Evolutionary conservation across 2,113 vertebrate genomes (phyloP).

Genomic region (Dasyprocta punctata): DNA sequence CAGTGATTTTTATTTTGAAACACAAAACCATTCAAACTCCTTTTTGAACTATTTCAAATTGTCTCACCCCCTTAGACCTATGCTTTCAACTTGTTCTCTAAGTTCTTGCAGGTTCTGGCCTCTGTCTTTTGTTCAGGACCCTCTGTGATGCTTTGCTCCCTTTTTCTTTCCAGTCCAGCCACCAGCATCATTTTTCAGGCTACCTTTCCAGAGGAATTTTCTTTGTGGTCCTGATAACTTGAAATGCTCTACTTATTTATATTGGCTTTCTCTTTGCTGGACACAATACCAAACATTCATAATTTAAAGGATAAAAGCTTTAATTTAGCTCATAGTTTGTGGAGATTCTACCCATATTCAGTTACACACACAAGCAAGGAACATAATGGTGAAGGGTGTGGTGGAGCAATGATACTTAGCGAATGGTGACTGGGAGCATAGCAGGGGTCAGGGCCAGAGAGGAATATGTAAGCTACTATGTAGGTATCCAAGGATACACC

Average conservation of each 20-base stretch:
- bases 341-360: neutral
- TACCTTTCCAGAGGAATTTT: neutral
- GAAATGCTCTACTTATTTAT: neutral
- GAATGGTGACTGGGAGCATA: neutral
- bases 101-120: neutral
- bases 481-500: neutral
- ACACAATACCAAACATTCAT: neutral
- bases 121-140: neutral
- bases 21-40: neutral
- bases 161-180: neutral
- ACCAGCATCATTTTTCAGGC: rapidly evolving
- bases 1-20: conserved; percentile 20
- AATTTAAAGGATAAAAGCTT: neutral
- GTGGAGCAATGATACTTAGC: neutral
- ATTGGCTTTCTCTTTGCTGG: neutral
- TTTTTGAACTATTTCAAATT: neutral
- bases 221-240: neutral
- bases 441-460: neutral
- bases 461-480: neutral
- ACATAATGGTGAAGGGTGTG: neutral
- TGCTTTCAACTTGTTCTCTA: neutral
- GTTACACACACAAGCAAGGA: neutral
- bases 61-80: rapidly evolving
- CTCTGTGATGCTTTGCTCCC: rapidly evolving
- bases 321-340: neutral